A percentile compares a stretch with the other conserved stretches of the same genome.
phyloP scores from a whole-genome alignment of 1,140 invertebrate genomes.

The Scaptomyza pallida region DNA sequence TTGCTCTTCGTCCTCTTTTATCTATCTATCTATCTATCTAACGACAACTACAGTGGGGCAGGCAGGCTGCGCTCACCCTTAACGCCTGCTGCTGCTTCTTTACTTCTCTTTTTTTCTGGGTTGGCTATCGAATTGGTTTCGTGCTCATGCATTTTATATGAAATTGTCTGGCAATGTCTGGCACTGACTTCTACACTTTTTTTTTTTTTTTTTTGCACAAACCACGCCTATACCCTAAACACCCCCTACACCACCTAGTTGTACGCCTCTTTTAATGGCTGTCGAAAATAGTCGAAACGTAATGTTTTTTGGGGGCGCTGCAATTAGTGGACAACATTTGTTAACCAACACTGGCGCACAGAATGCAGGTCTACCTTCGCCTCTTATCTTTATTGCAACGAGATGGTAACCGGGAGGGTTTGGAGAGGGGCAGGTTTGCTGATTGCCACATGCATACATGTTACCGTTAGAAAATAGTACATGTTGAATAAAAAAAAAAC shows the following conservation, averaged over 20 bases:
- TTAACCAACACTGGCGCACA: conserved; percentile 61
- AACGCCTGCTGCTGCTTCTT: no score
- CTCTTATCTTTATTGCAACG: conserved; percentile 78
- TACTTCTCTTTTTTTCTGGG: conserved; percentile 40
- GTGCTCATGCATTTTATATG: conserved; percentile 82
- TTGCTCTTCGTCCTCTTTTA: conserved; percentile 15
- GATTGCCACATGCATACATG: conserved; percentile 13
- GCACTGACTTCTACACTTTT: no score
- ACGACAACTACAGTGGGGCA: conserved; percentile 67
- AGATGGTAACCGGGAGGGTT: neutral
- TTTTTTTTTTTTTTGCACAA: conserved; percentile 42
- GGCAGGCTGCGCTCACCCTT: neutral
- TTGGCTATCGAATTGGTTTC: conserved; percentile 79
- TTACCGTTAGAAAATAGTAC: conserved; percentile 28
- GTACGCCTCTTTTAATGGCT: conserved; percentile 33
- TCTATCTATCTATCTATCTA: conserved; percentile 17
- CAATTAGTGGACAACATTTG: conserved; percentile 80
- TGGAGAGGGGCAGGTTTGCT: neutral
- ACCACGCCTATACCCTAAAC: conserved; percentile 5
- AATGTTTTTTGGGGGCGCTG: conserved; percentile 72
- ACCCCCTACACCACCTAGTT: neutral
- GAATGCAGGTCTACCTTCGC: conserved; percentile 63
- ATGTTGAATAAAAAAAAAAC: conserved; percentile 34
- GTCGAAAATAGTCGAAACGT: conserved; percentile 33
- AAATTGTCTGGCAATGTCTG: conserved; percentile 79